Conservation (phyloP, 1,140 invertebrate genomes). For the Globodera rostochiensis region DNA sequence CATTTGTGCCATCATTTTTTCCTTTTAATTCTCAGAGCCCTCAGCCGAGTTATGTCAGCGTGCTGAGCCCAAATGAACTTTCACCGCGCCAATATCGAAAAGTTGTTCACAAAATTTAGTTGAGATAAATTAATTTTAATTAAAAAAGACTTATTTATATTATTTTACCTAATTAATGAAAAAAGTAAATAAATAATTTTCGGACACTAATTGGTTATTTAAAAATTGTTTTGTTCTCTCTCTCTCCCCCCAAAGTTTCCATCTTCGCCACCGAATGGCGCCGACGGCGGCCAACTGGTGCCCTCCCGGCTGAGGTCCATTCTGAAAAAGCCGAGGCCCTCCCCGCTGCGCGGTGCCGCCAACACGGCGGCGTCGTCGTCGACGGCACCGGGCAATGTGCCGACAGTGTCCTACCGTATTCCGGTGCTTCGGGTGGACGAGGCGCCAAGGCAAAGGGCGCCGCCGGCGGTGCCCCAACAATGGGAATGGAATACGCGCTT, state of each 20-base stretch:
- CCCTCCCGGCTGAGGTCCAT: slow-evolving; percentile 18
- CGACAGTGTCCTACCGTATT: not conserved
- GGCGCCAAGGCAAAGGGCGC: not conserved
- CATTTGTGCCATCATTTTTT: not conserved
- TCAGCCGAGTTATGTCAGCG: not conserved
- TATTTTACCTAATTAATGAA: too few species aligned
- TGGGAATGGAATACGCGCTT: slow-evolving; percentile 23
- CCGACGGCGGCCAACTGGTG: not conserved
- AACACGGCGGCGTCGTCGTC: not conserved
- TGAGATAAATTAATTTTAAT: too few species aligned
- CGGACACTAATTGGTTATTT: not conserved
- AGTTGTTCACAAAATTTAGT: not conserved
- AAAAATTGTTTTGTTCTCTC: not conserved
- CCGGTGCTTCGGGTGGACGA: not conserved
- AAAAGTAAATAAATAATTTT: too few species aligned
- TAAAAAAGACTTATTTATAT: too few species aligned
- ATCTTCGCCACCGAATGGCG: not conserved
- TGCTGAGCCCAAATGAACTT: not conserved
- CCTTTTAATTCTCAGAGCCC: not conserved
- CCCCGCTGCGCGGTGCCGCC: not conserved
- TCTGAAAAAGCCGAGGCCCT: slow-evolving; percentile 14
- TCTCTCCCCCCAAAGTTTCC: not conserved
- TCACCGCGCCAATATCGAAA: not conserved
- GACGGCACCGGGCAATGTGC: not conserved
- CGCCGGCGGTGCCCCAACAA: not conserved